phyloP scores from a whole-genome alignment of 2,888 invertebrate genomes.

The Drosophila formosana region DNA sequence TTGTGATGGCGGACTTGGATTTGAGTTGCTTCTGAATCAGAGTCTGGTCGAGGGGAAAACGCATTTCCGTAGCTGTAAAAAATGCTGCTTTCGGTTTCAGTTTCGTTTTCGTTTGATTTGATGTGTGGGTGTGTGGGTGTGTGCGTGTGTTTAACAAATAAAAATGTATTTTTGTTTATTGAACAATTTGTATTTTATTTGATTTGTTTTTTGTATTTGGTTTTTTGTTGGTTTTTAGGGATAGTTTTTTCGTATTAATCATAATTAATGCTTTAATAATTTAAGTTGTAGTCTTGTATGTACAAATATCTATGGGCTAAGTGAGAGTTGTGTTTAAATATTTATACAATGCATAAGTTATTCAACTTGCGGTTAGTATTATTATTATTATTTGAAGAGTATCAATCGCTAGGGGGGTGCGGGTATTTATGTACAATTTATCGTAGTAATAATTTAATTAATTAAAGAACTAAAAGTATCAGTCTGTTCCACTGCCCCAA shows the following conservation, averaged over 20 bases:
- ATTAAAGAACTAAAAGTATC: conserved; percentile 82
- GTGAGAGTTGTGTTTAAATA: conserved; percentile 22
- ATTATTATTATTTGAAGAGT: conserved; percentile 9
- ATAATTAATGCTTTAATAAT: conserved; percentile 57
- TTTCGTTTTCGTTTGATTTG: neutral
- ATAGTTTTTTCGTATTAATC: conserved; percentile 33
- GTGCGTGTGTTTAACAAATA: conserved; percentile 36
- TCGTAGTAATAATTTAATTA: conserved; percentile 21
- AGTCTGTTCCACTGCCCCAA: conserved; percentile 79
- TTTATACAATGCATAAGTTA: conserved; percentile 53
- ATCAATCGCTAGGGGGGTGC: conserved; percentile 19
- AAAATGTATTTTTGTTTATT: conserved; percentile 51
- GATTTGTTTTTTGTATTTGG: conserved; percentile 25
- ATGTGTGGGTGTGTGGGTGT: conserved; percentile 7
- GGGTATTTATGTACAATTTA: conserved; percentile 47
- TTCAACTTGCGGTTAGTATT: conserved; percentile 28
- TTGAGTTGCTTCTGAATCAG: conserved; percentile 19
- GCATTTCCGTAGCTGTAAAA: conserved; percentile 34
- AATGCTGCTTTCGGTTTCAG: conserved; percentile 13
- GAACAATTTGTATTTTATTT: conserved; percentile 55
- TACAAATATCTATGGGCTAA: conserved; percentile 52
- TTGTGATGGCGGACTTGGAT: conserved; percentile 56
- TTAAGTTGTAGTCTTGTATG: conserved; percentile 54
- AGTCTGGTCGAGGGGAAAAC: conserved; percentile 7
- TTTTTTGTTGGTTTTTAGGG: neutral